Conservation (phyloP, 2,797 vertebrate species). For the Pseudochromis fuscus region DNA sequence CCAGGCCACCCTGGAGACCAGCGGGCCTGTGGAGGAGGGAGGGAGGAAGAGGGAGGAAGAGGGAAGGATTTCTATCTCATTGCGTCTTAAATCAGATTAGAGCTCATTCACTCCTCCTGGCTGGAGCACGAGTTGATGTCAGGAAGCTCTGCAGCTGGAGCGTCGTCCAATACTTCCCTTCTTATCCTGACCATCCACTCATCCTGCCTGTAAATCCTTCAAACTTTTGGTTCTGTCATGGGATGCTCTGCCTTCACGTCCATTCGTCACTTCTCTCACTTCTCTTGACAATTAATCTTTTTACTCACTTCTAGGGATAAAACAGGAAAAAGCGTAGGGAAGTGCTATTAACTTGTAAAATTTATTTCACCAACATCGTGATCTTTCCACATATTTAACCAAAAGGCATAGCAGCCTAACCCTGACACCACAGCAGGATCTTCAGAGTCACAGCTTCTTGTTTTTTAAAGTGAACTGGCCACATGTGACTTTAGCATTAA, state of each 20-base stretch:
- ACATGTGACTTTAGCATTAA: neutral
- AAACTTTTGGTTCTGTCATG: slow-evolving; percentile 1
- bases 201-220: slow-evolving; percentile 13
- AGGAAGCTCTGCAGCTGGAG: slow-evolving; percentile 44
- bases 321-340: too few relatives aligned
- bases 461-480: neutral
- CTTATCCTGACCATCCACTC: slow-evolving; percentile 1
- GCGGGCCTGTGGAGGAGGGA: neutral
- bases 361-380: neutral
- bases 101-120: slow-evolving; percentile 45
- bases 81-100: slow-evolving; percentile 67
- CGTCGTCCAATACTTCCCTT: slow-evolving; percentile 2
- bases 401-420: neutral
- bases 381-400: neutral
- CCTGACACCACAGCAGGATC: neutral
- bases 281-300: too few relatives aligned
- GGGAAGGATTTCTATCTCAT: slow-evolving; percentile 44
- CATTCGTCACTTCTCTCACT: neutral
- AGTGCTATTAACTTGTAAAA: too few relatives aligned
- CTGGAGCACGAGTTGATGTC: slow-evolving; percentile 35
- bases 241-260: neutral
- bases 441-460: neutral
- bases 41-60: neutral
- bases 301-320: too few relatives aligned
- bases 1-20: slow-evolving; percentile 45